Conservation (phyloP, 2,888 invertebrate species). For the Omphaloscelis lunosa region DNA sequence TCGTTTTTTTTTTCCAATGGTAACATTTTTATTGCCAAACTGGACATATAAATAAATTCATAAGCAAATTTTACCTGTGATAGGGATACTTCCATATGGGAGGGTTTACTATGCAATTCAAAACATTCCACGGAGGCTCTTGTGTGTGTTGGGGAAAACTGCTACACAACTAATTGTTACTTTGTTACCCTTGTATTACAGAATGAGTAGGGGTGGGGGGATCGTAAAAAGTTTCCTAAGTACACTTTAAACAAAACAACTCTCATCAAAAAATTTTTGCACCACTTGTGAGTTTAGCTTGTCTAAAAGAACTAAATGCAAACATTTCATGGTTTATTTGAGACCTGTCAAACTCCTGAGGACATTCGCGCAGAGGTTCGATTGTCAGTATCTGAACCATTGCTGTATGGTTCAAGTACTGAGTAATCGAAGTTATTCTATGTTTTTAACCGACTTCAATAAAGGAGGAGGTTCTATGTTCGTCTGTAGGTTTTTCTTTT, state of each 20-base stretch:
- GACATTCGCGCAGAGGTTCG: neutral
- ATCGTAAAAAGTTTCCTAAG: neutral
- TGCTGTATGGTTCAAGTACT: neutral
- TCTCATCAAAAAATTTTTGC: neutral
- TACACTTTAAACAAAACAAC: neutral
- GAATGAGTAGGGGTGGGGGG: neutral
- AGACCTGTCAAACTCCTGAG: neutral
- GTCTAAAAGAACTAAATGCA: neutral
- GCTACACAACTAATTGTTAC: slow-evolving; percentile 50
- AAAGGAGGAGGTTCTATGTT: too few relatives aligned
- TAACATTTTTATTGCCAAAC: too few relatives aligned
- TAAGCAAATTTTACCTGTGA: too few relatives aligned
- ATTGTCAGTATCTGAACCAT: neutral
- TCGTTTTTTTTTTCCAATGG: too few relatives aligned
- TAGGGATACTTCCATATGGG: too few relatives aligned
- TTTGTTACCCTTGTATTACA: slow-evolving; percentile 32
- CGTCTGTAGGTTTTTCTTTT: too few relatives aligned
- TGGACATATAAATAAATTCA: too few relatives aligned
- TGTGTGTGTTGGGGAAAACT: slow-evolving; percentile 47
- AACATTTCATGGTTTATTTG: neutral
- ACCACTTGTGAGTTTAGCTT: neutral
- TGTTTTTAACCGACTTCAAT: too few relatives aligned
- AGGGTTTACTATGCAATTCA: too few relatives aligned
- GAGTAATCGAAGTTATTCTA: neutral
- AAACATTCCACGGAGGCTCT: slow-evolving; percentile 15